A percentile compares a stretch with the other conserved stretches of the same genome.
These are phyloP conservation scores for Stegostoma tigrinum DNA, from an alignment of 2,113 vertebrate species.

Conservation along the genomic window DNA sequence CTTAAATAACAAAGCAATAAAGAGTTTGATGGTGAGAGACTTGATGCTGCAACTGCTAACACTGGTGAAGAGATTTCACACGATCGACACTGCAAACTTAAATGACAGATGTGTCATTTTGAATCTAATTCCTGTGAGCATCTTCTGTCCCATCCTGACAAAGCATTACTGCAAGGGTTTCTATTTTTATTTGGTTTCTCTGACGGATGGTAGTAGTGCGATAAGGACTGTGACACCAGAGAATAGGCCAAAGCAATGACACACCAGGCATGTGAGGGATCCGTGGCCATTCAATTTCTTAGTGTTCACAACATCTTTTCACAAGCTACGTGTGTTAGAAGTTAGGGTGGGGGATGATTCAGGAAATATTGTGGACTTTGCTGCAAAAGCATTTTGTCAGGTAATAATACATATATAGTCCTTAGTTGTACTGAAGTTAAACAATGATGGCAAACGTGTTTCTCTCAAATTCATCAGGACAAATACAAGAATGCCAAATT, in stretches of 20 bases:
- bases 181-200: constrained; percentile 18
- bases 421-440: background rate
- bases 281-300: background rate
- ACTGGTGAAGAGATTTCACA: background rate
- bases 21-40: background rate
- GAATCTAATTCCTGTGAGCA: background rate
- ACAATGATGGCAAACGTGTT: background rate
- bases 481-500: background rate
- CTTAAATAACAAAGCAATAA: background rate
- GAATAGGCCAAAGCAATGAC: background rate
- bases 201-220: background rate
- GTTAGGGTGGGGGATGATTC: background rate
- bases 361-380: background rate
- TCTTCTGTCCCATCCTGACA: background rate
- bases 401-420: background rate
- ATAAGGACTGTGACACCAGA: background rate
- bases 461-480: background rate
- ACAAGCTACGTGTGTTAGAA: background rate
- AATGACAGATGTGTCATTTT: constrained; percentile 17
- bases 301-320: too few relatives aligned
- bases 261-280: background rate
- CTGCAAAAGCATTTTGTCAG: background rate
- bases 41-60: background rate
- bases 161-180: background rate
- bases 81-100: background rate